These are phyloP conservation scores for Drosophila miranda DNA, from an alignment of 1,140 invertebrate species.

Conservation along the genomic window DNA sequence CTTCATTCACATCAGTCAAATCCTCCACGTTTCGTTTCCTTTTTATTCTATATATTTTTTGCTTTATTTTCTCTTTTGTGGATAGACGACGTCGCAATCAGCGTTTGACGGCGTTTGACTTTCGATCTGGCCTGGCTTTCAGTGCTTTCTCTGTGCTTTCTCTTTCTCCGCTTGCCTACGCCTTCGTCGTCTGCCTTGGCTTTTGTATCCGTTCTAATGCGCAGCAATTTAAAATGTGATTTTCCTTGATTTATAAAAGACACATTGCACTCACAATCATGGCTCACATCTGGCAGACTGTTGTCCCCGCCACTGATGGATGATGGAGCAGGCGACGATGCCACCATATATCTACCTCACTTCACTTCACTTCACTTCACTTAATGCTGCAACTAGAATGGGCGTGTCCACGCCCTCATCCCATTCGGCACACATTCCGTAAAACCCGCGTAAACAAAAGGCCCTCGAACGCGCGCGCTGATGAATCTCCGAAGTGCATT, in stretches of 20 bases:
- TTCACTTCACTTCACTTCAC: slow-evolving; percentile 22
- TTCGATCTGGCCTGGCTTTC: slow-evolving; percentile 51
- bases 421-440: slow-evolving; percentile 41
- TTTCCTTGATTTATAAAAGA: slow-evolving; percentile 78
- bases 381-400: slow-evolving; percentile 31
- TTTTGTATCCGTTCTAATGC: slow-evolving; percentile 74
- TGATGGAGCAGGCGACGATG: too few species aligned
- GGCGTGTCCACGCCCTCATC: slow-evolving; percentile 43
- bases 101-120: slow-evolving; percentile 68
- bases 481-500: slow-evolving; percentile 27
- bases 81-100: slow-evolving; percentile 67
- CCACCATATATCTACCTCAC: slow-evolving; percentile 3
- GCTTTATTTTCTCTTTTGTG: slow-evolving; percentile 24
- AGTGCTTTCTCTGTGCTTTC: too few species aligned
- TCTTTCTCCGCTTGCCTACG: slow-evolving; percentile 8
- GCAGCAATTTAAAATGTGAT: slow-evolving; percentile 76
- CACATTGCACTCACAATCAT: slow-evolving; percentile 63
- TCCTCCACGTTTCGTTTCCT: slow-evolving; percentile 38
- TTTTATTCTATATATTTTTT: slow-evolving; percentile 13
- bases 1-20: slow-evolving; percentile 53
- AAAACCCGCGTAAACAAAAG: slow-evolving; percentile 36
- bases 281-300: slow-evolving; percentile 21
- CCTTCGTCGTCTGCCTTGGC: slow-evolving; percentile 14
- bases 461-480: slow-evolving; percentile 7
- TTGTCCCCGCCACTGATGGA: slow-evolving; percentile 3